Evolutionary conservation across 2,888 invertebrate genomes (phyloP).

Genomic region (Stomorhina lunata): DNA sequence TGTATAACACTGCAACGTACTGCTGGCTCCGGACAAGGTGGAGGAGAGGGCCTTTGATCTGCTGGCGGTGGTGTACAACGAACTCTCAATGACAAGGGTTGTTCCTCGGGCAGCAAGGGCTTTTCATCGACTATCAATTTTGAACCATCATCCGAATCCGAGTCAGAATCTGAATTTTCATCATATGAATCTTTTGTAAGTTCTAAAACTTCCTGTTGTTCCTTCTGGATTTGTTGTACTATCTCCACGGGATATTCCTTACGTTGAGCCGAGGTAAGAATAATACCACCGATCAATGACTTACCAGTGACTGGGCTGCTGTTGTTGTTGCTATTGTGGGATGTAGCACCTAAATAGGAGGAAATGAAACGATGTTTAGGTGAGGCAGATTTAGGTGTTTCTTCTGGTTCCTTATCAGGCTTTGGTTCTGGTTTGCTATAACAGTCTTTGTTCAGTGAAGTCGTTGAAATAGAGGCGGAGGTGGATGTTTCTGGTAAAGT

Average conservation of each 20-base stretch:
- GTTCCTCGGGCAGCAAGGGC: slow-evolving; percentile 83
- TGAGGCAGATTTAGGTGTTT: slow-evolving; percentile 59
- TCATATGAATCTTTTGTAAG: slow-evolving; percentile 39
- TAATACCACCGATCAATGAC: slow-evolving; percentile 90
- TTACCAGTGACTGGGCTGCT: slow-evolving; percentile 80
- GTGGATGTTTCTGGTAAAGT: neutral
- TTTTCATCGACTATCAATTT: slow-evolving; percentile 84
- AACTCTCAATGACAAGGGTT: slow-evolving; percentile 83
- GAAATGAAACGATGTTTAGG: slow-evolving; percentile 85
- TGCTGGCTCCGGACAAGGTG: slow-evolving; percentile 84
- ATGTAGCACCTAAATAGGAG: slow-evolving; percentile 86
- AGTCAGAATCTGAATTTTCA: slow-evolving; percentile 68
- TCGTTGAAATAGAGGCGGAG: slow-evolving; percentile 9
- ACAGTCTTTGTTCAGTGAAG: slow-evolving; percentile 70
- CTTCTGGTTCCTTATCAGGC: slow-evolving; percentile 47
- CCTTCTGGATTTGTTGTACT: slow-evolving; percentile 64
- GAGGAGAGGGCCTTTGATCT: slow-evolving; percentile 81
- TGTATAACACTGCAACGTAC: slow-evolving; percentile 91
- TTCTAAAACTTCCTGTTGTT: slow-evolving; percentile 28
- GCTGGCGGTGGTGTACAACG: slow-evolving; percentile 81
- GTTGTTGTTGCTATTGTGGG: neutral
- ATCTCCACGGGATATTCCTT: slow-evolving; percentile 85
- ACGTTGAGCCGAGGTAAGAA: slow-evolving; percentile 89
- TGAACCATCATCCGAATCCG: slow-evolving; percentile 81
- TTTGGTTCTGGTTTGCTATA: slow-evolving; percentile 64